Conservation (phyloP, 2,888 invertebrate genomes). For the Rugalucina vietnamica region DNA sequence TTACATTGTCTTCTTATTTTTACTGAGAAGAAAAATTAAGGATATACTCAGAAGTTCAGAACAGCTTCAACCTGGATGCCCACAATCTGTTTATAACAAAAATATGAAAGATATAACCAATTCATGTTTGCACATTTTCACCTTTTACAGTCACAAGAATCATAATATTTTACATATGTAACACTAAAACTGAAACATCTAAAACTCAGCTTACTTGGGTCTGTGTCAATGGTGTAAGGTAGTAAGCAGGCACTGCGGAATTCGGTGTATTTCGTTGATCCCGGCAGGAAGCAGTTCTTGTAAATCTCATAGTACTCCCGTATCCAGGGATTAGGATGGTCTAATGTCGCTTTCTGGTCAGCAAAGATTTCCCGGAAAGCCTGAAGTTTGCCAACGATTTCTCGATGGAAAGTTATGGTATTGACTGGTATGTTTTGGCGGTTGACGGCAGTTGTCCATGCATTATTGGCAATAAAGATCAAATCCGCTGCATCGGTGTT, state of each 20-base stretch:
- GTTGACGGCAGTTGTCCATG: constrained; percentile 63
- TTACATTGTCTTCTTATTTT: too few species aligned
- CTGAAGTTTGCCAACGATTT: constrained; percentile 9
- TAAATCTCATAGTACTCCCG: constrained; percentile 72
- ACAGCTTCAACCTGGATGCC: too few species aligned
- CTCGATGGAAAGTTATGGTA: constrained; percentile 50
- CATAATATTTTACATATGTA: too few species aligned
- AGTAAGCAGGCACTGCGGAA: neutral
- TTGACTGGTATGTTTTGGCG: neutral
- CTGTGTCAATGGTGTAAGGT: neutral
- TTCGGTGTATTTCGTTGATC: constrained; percentile 53
- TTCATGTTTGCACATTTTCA: too few species aligned
- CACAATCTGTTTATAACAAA: too few species aligned
- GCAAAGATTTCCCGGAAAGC: constrained; percentile 39
- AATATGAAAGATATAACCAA: too few species aligned
- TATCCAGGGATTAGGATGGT: constrained; percentile 77
- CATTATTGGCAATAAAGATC: constrained; percentile 73
- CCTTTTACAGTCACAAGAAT: too few species aligned
- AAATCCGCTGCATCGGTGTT: constrained; percentile 44
- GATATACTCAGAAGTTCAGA: too few species aligned
- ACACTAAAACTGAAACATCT: too few species aligned
- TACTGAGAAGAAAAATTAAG: too few species aligned
- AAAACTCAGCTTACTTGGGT: too few species aligned
- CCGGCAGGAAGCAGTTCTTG: constrained; percentile 70
- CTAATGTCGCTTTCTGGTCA: constrained; percentile 25